These are phyloP conservation scores for Oscheius sp. DNA, from an alignment of 2,888 invertebrate species.

Conservation along the genomic window DNA sequence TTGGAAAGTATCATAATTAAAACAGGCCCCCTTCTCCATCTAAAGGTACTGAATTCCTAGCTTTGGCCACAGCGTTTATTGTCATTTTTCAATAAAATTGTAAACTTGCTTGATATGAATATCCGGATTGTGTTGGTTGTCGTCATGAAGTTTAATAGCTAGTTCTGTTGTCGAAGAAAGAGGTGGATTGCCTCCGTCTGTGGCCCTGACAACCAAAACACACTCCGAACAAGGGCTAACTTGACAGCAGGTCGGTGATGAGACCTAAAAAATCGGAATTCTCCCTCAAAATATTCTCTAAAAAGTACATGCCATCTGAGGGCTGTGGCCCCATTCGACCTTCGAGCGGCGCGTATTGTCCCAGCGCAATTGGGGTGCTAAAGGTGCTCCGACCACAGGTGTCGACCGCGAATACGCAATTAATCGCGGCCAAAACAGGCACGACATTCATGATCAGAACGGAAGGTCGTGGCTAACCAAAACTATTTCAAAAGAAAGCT, in stretches of 20 bases:
- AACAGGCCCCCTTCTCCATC: too few species aligned
- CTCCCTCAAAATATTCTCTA: background rate
- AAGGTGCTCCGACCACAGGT: conserved; percentile 9
- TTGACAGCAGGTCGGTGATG: conserved; percentile 17
- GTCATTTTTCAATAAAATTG: too few species aligned
- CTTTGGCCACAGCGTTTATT: too few species aligned
- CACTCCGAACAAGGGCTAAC: conserved; percentile 19
- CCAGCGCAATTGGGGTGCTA: conserved; percentile 15
- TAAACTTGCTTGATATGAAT: conserved; percentile 46
- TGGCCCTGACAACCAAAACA: conserved; percentile 18
- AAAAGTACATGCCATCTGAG: conserved; percentile 43
- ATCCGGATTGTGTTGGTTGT: conserved; percentile 49
- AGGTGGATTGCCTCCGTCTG: conserved; percentile 33
- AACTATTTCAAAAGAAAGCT: background rate
- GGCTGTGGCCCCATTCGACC: conserved; percentile 41
- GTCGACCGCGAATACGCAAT: conserved; percentile 1
- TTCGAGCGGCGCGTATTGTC: conserved; percentile 25
- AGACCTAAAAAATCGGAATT: conserved; percentile 18
- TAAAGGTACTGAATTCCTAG: too few species aligned
- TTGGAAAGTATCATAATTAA: too few species aligned
- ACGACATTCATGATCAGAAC: too few species aligned
- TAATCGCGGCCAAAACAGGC: too few species aligned
- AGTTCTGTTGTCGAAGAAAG: conserved; percentile 22
- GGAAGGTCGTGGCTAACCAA: background rate
- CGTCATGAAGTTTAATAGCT: conserved; percentile 82